Percentiles rank a stretch among this genome's conserved stretches.
Evolutionary conservation across 2,888 invertebrate genomes (phyloP).

Genomic region (Spodoptera exigua): DNA sequence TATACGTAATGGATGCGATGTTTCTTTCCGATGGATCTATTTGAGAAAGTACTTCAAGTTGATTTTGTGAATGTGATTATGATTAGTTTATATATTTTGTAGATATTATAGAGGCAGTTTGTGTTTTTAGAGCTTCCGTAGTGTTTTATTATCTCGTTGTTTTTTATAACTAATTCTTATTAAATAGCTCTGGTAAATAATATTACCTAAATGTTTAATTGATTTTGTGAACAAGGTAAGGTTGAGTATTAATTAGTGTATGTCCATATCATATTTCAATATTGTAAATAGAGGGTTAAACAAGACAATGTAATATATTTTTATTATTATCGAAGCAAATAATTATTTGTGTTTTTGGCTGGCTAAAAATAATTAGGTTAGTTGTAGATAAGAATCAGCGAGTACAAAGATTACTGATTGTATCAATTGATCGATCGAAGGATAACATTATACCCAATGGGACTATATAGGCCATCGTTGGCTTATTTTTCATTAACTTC

Average conservation of each 20-base stretch:
- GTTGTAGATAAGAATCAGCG: constrained; percentile 1
- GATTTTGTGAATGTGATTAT: constrained; percentile 43
- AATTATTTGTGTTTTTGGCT: too few relatives aligned
- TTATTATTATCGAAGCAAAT: too few relatives aligned
- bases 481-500: constrained; percentile 29
- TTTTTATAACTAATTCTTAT: not conserved
- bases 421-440: constrained; percentile 36
- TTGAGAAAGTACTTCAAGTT: constrained; percentile 47
- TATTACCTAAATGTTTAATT: too few relatives aligned
- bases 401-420: constrained; percentile 8
- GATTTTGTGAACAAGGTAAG: too few relatives aligned
- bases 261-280: too few relatives aligned
- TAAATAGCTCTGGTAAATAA: not conserved
- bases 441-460: constrained; percentile 24
- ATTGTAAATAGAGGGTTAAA: too few relatives aligned
- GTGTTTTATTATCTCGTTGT: not conserved
- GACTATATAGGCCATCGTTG: constrained; percentile 12
- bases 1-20: constrained; percentile 51
- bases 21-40: constrained; percentile 51
- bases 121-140: constrained; percentile 19
- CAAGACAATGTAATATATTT: too few relatives aligned
- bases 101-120: constrained; percentile 20
- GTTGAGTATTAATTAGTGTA: too few relatives aligned
- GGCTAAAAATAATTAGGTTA: not conserved
- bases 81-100: constrained; percentile 25